A percentile compares a stretch with the other conserved stretches of the same genome.
These are phyloP conservation scores for Saccopteryx bilineata DNA, from an alignment of 2,113 vertebrate species.

Conservation along the genomic window DNA sequence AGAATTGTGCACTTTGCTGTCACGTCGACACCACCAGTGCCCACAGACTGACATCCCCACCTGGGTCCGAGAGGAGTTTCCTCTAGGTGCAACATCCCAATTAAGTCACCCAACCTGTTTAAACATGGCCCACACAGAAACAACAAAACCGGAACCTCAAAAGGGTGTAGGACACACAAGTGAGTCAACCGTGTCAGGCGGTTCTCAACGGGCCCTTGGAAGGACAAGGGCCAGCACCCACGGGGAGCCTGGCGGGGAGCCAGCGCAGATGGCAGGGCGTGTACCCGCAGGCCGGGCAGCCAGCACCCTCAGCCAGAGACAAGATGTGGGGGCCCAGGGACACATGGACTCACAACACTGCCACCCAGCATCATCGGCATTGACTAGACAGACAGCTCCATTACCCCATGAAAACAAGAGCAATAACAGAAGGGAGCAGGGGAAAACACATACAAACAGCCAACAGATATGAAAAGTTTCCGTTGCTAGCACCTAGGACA, in stretches of 20 bases:
- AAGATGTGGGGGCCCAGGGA: slow-evolving; percentile 34
- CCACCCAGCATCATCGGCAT: background rate
- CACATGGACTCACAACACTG: background rate
- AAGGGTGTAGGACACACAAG: slow-evolving; percentile 66
- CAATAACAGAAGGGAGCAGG: background rate
- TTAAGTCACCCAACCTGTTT: slow-evolving; percentile 71
- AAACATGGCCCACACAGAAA: slow-evolving; percentile 43
- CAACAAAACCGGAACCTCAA: slow-evolving; percentile 36
- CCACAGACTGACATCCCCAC: background rate
- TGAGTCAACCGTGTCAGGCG: slow-evolving; percentile 77
- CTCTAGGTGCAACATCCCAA: background rate
- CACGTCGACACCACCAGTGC: no score
- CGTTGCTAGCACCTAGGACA: background rate
- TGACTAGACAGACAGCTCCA: background rate
- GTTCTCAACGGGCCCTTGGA: slow-evolving; percentile 64
- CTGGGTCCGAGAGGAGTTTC: background rate
- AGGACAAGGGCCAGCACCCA: slow-evolving; percentile 36
- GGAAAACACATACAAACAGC: background rate
- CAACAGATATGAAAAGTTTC: background rate
- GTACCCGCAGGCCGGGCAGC: background rate
- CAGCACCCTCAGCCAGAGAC: background rate
- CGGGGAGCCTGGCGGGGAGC: slow-evolving; percentile 9
- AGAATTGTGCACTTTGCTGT: background rate
- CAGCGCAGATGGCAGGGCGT: background rate
- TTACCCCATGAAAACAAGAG: background rate